Evolutionary conservation across 2,113 vertebrate species (phyloP).

Genomic region (Ascaphus truei): DNA sequence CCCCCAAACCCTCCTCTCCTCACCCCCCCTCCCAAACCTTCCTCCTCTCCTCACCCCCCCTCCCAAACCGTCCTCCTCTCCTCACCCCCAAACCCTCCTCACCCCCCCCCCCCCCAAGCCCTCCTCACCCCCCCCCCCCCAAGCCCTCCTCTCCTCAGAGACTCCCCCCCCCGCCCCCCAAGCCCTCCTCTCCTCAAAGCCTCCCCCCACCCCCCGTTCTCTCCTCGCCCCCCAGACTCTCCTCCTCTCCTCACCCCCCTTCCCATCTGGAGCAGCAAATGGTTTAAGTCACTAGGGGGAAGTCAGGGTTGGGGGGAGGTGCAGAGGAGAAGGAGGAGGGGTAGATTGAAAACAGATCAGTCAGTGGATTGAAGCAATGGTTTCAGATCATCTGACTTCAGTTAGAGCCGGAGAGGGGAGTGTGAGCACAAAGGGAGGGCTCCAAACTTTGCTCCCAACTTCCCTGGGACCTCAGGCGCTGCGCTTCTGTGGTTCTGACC

Average conservation of each 20-base stretch:
- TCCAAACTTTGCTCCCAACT: background rate
- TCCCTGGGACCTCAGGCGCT: background rate
- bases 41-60: background rate
- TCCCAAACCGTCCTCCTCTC: background rate
- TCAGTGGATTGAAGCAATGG: slow-evolving; percentile 53
- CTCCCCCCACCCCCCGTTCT: too few relatives aligned
- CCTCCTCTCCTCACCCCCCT: slow-evolving; percentile 47
- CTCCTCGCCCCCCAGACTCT: background rate
- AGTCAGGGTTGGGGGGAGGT: slow-evolving; percentile 35
- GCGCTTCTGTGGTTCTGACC: background rate
- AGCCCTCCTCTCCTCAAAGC: too few relatives aligned
- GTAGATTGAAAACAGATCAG: slow-evolving; percentile 66
- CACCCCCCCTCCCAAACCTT: accelerated
- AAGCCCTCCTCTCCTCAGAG: background rate
- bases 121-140: background rate
- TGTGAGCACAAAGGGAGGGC: background rate
- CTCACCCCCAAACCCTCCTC: too few relatives aligned
- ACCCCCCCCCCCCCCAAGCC: background rate
- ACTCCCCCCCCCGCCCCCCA: too few relatives aligned
- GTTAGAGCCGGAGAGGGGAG: slow-evolving; percentile 25
- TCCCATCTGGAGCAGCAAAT: slow-evolving; percentile 66
- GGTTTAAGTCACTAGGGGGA: slow-evolving; percentile 57
- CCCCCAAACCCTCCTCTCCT: too few relatives aligned
- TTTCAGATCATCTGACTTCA: slow-evolving; percentile 40
- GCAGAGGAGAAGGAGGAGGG: slow-evolving; percentile 38